These are phyloP conservation scores for Himalopsyche anomala DNA, from an alignment of 2,888 invertebrate species.

Conservation along the genomic window DNA sequence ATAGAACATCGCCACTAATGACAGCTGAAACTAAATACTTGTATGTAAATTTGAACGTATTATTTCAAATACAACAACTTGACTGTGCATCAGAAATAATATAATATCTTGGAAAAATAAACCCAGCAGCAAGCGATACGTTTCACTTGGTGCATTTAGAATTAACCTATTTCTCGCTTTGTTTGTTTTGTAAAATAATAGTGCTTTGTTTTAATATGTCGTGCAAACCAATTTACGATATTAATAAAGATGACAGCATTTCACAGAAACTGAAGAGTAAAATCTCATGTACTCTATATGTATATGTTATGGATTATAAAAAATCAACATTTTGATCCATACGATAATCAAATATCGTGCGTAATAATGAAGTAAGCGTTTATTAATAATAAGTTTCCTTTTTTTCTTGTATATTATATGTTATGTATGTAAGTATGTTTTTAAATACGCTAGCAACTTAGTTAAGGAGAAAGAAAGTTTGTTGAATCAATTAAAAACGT, in stretches of 20 bases:
- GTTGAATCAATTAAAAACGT: too few relatives aligned
- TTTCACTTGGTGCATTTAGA: constrained; percentile 26
- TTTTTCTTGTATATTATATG: too few relatives aligned
- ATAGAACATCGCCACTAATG: constrained; percentile 46
- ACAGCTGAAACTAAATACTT: constrained; percentile 50
- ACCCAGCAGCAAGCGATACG: not conserved
- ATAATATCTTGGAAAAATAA: constrained; percentile 32
- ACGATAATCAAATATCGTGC: too few relatives aligned
- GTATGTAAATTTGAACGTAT: constrained; percentile 44
- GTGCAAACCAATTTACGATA: not conserved
- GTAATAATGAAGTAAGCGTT: too few relatives aligned
- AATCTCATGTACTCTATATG: too few relatives aligned
- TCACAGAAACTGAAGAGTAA: not conserved
- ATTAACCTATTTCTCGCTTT: not conserved
- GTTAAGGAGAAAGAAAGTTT: too few relatives aligned
- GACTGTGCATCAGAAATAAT: constrained; percentile 1
- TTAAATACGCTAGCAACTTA: too few relatives aligned
- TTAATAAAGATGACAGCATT: not conserved
- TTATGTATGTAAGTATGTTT: too few relatives aligned
- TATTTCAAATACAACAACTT: not conserved
- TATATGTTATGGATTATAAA: too few relatives aligned
- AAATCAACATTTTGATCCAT: too few relatives aligned
- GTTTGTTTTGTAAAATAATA: constrained; percentile 21
- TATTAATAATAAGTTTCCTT: too few relatives aligned
- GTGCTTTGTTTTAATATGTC: not conserved